Conservation (phyloP, 2,113 vertebrate species). For the Tragelaphus imberbis region DNA sequence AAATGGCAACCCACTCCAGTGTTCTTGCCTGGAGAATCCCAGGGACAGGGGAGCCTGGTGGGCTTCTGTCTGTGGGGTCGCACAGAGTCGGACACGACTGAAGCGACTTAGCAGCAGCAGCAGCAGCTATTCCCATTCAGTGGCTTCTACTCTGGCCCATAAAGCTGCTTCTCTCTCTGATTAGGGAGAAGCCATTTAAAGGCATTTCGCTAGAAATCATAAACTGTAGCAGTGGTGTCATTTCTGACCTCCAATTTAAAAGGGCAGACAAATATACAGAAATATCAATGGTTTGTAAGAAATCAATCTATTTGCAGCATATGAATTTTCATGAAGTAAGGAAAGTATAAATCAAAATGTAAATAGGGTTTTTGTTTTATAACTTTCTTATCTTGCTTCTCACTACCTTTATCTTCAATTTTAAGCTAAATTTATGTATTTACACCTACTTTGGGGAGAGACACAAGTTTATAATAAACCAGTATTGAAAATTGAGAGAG, state of each 20-base stretch:
- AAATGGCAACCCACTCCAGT: too few relatives aligned
- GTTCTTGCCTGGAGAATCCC: too few relatives aligned
- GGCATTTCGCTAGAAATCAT: constrained; percentile 7
- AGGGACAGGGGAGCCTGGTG: too few relatives aligned
- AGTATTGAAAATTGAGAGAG: constrained; percentile 36
- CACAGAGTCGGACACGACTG: too few relatives aligned
- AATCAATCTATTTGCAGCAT: constrained; percentile 1
- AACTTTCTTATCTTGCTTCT: not conserved
- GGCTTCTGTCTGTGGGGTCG: too few relatives aligned
- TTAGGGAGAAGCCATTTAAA: constrained; percentile 28
- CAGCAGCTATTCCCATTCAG: not conserved
- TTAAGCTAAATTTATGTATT: constrained; percentile 46
- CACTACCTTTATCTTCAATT: not conserved
- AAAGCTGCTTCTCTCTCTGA: constrained; percentile 40
- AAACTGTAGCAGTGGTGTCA: not conserved
- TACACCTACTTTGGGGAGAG: not conserved
- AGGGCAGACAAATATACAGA: constrained; percentile 7
- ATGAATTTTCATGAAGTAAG: constrained; percentile 4
- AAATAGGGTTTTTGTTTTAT: constrained; percentile 35
- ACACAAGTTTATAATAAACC: constrained; percentile 38
- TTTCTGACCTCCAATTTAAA: not conserved
- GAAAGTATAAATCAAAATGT: constrained; percentile 42
- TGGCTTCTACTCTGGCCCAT: not conserved
- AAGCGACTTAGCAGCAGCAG: too few relatives aligned
- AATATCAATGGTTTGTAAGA: constrained; percentile 15